A percentile compares a stretch with the other conserved stretches of the same genome.
phyloP scores from a whole-genome alignment of 2,113 vertebrate genomes.

The Pedetes capensis region DNA sequence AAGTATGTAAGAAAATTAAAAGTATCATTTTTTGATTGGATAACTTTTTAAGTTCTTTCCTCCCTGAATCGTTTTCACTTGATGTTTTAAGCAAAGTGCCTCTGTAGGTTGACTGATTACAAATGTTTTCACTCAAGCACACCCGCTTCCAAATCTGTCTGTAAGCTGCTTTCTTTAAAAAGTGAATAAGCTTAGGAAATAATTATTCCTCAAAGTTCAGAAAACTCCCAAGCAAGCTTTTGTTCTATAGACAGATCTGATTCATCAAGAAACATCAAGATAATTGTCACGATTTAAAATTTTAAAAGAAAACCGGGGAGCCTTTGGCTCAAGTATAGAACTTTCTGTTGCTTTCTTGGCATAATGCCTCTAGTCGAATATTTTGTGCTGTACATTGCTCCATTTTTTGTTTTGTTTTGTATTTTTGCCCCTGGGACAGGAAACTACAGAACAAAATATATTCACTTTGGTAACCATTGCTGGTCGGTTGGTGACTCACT shows the following conservation, averaged over 20 bases:
- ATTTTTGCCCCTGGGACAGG: constrained; percentile 84
- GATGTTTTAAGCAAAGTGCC: constrained; percentile 74
- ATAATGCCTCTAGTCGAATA: constrained; percentile 82
- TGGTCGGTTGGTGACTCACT: constrained; percentile 66
- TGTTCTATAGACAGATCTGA: constrained; percentile 83
- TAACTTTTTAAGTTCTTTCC: constrained; percentile 54
- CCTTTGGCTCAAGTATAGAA: constrained; percentile 84
- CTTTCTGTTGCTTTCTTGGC: constrained; percentile 86
- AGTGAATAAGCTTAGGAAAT: constrained; percentile 84
- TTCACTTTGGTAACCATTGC: constrained; percentile 78
- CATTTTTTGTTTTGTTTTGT: constrained; percentile 84
- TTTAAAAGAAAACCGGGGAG: constrained; percentile 85
- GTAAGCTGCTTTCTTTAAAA: constrained; percentile 79
- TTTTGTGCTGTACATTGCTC: constrained; percentile 79
- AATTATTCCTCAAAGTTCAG: constrained; percentile 76
- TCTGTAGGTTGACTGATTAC: constrained; percentile 81
- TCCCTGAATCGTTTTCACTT: constrained; percentile 63
- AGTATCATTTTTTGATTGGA: constrained; percentile 59
- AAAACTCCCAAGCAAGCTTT: constrained; percentile 79
- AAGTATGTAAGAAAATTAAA: constrained; percentile 49
- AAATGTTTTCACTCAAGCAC: constrained; percentile 82
- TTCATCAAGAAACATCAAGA: constrained; percentile 87
- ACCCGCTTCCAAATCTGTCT: constrained; percentile 81
- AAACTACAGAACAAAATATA: constrained; percentile 84
- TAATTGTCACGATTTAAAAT: constrained; percentile 89